Evolutionary conservation across 2,797 vertebrate genomes (phyloP).

Genomic region (Sebastes kiyomatsui): DNA sequence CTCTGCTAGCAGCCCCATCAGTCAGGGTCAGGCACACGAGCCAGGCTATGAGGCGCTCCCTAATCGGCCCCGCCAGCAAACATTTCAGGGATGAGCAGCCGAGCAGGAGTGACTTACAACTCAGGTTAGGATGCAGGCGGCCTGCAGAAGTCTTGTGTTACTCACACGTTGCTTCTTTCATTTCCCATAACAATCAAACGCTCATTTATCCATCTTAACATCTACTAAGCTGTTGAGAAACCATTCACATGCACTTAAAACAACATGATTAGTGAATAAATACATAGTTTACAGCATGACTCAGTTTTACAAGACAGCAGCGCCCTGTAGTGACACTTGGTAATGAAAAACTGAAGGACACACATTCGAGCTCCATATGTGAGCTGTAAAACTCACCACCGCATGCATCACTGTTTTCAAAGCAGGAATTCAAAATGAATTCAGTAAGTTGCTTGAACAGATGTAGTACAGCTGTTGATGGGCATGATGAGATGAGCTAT

Average conservation of each 20-base stretch:
- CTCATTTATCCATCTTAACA: not conserved
- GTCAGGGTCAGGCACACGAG: not conserved
- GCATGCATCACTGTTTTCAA: not conserved
- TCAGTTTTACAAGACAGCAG: not conserved
- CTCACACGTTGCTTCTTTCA: not conserved
- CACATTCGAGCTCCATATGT: not conserved
- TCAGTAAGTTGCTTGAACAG: not conserved
- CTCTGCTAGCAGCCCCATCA: constrained; percentile 12
- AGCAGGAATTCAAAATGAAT: not conserved
- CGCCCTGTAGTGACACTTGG: not conserved
- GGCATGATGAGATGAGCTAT: not conserved
- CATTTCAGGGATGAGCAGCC: constrained; percentile 29
- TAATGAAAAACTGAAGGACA: not conserved
- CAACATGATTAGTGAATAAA: not conserved
- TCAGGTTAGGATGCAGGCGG: not conserved
- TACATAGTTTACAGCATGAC: not conserved
- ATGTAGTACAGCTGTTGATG: not conserved
- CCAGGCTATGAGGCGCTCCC: not conserved
- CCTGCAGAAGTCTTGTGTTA: not conserved
- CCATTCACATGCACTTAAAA: not conserved
- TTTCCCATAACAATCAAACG: not conserved
- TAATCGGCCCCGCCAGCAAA: constrained; percentile 15
- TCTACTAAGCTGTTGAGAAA: not conserved
- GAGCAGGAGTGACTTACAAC: constrained; percentile 10
- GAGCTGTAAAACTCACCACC: not conserved